Evolutionary conservation across 2,113 vertebrate genomes (phyloP).

Genomic region (Gymnocephalus cernua): DNA sequence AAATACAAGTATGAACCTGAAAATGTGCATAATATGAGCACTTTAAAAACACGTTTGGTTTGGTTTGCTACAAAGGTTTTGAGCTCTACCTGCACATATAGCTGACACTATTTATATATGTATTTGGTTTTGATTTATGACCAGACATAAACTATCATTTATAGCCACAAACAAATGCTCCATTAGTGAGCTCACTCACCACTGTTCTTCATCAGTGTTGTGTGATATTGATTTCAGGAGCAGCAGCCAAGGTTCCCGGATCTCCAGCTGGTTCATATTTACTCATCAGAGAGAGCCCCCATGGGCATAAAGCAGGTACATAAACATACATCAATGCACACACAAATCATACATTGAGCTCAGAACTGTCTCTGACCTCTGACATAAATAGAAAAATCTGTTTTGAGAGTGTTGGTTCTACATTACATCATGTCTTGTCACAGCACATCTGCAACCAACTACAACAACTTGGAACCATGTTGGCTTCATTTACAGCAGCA

Average conservation of each 20-base stretch:
- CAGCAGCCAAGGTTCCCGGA: constrained; percentile 30
- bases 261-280: constrained; percentile 61
- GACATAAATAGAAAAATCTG: constrained; percentile 7
- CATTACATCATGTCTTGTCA: constrained; percentile 46
- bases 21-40: no score
- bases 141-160: neutral
- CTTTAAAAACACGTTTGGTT: neutral
- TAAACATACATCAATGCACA: neutral
- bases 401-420: constrained; percentile 17
- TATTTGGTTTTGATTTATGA: constrained; percentile 6
- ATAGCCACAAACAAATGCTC: constrained; percentile 26
- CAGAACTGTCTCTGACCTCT: constrained; percentile 25
- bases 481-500: constrained; percentile 28
- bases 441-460: constrained; percentile 69
- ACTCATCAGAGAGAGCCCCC: constrained; percentile 2
- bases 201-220: constrained; percentile 30
- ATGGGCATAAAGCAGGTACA: constrained; percentile 2
- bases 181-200: constrained; percentile 20
- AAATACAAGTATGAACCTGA: no score
- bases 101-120: neutral
- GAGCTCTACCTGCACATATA: neutral
- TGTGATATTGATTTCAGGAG: constrained; percentile 49
- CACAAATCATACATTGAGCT: neutral
- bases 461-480: constrained; percentile 37
- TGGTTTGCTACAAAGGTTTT: neutral